A percentile compares a stretch with the other conserved stretches of the same genome.
These are phyloP conservation scores for Octonoba sinensis DNA, from an alignment of 2,888 invertebrate species.

Conservation along the genomic window DNA sequence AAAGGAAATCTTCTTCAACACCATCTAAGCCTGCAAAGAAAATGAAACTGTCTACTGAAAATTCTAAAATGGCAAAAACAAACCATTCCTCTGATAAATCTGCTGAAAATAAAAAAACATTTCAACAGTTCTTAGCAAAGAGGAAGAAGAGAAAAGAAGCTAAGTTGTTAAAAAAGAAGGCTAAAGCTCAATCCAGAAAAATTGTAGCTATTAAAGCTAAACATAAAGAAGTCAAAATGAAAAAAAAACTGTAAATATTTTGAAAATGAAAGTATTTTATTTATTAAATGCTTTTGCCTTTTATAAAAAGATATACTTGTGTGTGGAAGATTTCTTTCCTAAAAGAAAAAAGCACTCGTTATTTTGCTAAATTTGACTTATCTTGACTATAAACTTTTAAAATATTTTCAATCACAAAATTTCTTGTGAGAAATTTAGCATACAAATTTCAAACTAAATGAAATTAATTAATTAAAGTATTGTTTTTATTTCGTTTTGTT, in stretches of 20 bases:
- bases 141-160: constrained; percentile 8
- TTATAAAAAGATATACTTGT: too few relatives aligned
- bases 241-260: constrained; percentile 3
- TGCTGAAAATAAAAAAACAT: background rate
- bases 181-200: background rate
- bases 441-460: too few relatives aligned
- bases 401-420: too few relatives aligned
- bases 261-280: background rate
- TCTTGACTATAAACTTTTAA: too few relatives aligned
- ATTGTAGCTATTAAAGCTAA: background rate
- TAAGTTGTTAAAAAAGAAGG: background rate
- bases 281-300: too few relatives aligned
- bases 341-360: too few relatives aligned
- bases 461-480: too few relatives aligned
- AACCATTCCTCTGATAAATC: background rate
- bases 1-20: background rate
- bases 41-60: constrained; percentile 23
- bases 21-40: constrained; percentile 15
- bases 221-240: background rate
- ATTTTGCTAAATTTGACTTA: too few relatives aligned
- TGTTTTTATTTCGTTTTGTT: too few relatives aligned
- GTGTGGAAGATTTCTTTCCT: too few relatives aligned
- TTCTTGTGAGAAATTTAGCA: too few relatives aligned
- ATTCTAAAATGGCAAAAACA: background rate
- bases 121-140: constrained; percentile 14